These are phyloP conservation scores for Anorthoa munda DNA, from an alignment of 2,888 invertebrate genomes.

Conservation along the genomic window DNA sequence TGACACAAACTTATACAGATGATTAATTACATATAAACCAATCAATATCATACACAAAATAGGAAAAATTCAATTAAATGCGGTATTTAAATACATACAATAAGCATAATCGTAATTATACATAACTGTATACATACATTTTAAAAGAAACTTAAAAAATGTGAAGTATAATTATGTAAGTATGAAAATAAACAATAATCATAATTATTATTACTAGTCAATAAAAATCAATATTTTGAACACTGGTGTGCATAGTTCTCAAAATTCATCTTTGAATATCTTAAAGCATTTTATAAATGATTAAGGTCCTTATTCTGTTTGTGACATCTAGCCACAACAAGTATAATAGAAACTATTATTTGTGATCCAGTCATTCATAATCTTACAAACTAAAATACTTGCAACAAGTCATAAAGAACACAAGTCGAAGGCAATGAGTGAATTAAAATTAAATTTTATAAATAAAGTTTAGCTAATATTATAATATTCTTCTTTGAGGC, in stretches of 20 bases:
- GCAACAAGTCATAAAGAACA: conserved; percentile 29
- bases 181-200: conserved; percentile 30
- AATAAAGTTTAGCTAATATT: conserved; percentile 63
- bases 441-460: conserved; percentile 33
- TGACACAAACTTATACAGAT: conserved; percentile 45
- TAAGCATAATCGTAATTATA: conserved; percentile 23
- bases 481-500: conserved; percentile 83
- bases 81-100: conserved; percentile 32
- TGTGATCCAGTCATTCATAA: conserved; percentile 48
- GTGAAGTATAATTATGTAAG: conserved; percentile 18
- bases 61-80: conserved; percentile 44
- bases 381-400: conserved; percentile 58
- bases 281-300: conserved; percentile 35
- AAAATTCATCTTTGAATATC: conserved; percentile 21
- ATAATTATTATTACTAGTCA: conserved; percentile 26
- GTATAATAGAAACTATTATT: conserved; percentile 37
- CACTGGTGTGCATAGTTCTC: conserved; percentile 25
- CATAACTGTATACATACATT: conserved; percentile 29
- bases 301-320: conserved; percentile 10
- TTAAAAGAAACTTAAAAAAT: conserved; percentile 27
- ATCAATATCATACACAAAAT: conserved; percentile 32
- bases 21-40: conserved; percentile 31
- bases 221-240: conserved; percentile 18
- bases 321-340: conserved; percentile 35
- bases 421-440: conserved; percentile 32